Conservation (phyloP, 2,113 vertebrate genomes). For the Thinocorus orbignyianus region DNA sequence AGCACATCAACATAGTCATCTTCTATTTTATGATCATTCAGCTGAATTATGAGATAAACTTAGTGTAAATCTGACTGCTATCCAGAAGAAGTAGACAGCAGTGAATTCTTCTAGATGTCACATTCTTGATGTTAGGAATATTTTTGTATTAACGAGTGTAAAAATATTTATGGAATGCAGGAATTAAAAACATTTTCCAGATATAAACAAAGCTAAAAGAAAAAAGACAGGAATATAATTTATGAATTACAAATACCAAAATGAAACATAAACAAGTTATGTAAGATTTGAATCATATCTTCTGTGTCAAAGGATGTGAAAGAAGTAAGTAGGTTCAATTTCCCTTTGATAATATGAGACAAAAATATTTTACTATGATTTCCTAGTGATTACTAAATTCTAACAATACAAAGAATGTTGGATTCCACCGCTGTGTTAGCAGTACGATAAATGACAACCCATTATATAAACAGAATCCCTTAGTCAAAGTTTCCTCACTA, state of each 20-base stretch:
- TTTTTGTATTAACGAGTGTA: neutral
- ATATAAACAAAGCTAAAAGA: neutral
- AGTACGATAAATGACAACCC: neutral
- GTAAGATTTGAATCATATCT: neutral
- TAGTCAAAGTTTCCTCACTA: neutral
- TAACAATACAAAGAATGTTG: constrained; percentile 36
- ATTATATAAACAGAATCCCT: neutral
- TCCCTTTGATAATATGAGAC: neutral
- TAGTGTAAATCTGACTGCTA: neutral
- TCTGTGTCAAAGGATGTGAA: neutral
- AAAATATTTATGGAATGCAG: neutral
- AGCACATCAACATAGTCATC: neutral
- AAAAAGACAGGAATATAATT: neutral
- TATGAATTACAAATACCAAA: neutral
- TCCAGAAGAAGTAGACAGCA: neutral
- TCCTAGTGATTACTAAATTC: constrained; percentile 5
- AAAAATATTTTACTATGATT: constrained; percentile 4
- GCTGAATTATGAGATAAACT: neutral
- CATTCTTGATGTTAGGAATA: neutral
- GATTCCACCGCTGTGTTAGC: neutral
- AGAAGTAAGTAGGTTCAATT: neutral
- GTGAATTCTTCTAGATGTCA: neutral
- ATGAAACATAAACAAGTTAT: neutral
- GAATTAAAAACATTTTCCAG: neutral
- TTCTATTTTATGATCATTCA: neutral